phyloP scores from a whole-genome alignment of 2,888 invertebrate species.

The Salpingus planirostris region DNA sequence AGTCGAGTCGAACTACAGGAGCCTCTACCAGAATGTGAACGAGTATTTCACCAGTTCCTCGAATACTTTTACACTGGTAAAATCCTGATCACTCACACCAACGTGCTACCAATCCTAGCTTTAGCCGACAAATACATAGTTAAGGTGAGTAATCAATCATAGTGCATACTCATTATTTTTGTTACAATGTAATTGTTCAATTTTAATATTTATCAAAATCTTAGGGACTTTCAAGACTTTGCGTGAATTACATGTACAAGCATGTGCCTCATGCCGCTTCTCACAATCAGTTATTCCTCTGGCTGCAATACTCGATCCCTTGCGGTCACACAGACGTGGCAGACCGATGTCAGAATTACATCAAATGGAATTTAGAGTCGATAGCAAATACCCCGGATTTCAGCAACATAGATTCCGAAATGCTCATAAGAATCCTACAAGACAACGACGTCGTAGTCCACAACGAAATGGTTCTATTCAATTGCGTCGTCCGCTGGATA shows the following conservation, averaged over 20 bases:
- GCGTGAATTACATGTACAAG: constrained; percentile 78
- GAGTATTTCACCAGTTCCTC: constrained; percentile 81
- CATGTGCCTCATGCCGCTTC: constrained; percentile 79
- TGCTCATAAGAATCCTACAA: constrained; percentile 65
- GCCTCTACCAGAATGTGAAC: constrained; percentile 65
- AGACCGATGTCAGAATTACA: constrained; percentile 69
- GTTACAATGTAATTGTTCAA: no score
- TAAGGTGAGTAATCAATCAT: constrained; percentile 49
- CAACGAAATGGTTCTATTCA: constrained; percentile 81
- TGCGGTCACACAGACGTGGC: constrained; percentile 69
- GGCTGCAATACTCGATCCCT: constrained; percentile 84
- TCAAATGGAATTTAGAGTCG: constrained; percentile 85
- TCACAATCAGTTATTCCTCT: constrained; percentile 74
- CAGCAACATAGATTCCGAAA: constrained; percentile 70
- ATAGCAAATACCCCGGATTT: constrained; percentile 74
- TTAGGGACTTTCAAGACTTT: constrained; percentile 74
- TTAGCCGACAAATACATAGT: constrained; percentile 94
- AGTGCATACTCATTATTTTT: no score
- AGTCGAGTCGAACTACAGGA: constrained; percentile 78
- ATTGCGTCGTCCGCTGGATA: constrained; percentile 72
- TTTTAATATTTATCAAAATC: no score
- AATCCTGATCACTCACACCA: constrained; percentile 73
- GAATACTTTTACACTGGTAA: constrained; percentile 84
- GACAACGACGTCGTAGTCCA: constrained; percentile 82
- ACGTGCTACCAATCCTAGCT: constrained; percentile 79